These are phyloP conservation scores for Proisotoma minuta DNA, from an alignment of 2,888 invertebrate genomes.

Conservation along the genomic window DNA sequence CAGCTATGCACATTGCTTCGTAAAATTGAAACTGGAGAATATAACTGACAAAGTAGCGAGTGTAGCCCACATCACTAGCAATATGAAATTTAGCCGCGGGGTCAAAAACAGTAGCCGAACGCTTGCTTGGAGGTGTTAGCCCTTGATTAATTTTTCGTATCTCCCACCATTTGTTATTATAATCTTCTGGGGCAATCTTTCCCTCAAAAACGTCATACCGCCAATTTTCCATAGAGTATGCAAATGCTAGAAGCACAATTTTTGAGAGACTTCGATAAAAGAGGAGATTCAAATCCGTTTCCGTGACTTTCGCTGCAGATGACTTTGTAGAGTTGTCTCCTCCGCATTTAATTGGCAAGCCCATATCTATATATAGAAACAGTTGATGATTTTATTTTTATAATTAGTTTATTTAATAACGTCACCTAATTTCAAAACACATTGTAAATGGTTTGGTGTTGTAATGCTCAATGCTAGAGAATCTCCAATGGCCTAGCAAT, in stretches of 20 bases:
- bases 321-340: too few species aligned
- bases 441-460: too few species aligned
- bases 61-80: constrained; percentile 62
- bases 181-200: background rate
- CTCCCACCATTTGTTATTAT: constrained; percentile 63
- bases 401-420: too few species aligned
- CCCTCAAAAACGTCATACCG: constrained; percentile 64
- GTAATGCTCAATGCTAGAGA: constrained; percentile 69
- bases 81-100: constrained; percentile 78
- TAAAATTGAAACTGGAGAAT: constrained; percentile 81
- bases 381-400: too few species aligned
- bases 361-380: too few species aligned
- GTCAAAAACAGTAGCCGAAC: constrained; percentile 72
- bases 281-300: too few species aligned
- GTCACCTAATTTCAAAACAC: too few species aligned
- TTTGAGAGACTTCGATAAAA: too few species aligned
- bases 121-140: constrained; percentile 63
- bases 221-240: constrained; percentile 67
- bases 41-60: constrained; percentile 74
- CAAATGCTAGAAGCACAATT: constrained; percentile 59
- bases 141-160: constrained; percentile 55
- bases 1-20: constrained; percentile 67
- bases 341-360: too few species aligned
- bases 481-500: constrained; percentile 75
- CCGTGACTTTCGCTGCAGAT: too few species aligned